A percentile compares a stretch with the other conserved stretches of the same genome.
Conservation (phyloP, 2,888 invertebrate genomes). For the Perithous albicinctus region DNA sequence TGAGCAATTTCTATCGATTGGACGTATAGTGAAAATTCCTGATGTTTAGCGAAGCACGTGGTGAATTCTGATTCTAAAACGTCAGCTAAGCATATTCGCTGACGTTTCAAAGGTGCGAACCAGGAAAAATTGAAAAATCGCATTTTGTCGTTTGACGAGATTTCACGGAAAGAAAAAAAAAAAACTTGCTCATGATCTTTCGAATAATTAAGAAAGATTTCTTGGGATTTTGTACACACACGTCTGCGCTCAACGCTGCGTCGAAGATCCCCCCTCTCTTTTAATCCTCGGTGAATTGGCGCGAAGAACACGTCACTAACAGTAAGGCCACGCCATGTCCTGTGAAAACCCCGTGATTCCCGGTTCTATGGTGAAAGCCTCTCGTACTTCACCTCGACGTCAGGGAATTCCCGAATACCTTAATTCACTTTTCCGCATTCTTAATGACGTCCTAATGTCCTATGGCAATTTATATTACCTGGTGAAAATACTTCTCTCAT, state of each 20-base stretch:
- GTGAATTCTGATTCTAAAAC: not conserved
- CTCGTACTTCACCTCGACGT: not conserved
- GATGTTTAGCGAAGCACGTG: not conserved
- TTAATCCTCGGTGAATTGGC: not conserved
- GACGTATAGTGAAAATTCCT: conserved; percentile 4
- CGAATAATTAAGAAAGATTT: not conserved
- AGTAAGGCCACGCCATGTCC: not conserved
- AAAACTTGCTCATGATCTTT: not conserved
- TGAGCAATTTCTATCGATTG: too few species aligned
- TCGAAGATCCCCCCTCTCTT: not conserved
- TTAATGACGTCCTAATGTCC: not conserved
- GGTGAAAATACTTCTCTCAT: not conserved
- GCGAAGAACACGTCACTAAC: not conserved
- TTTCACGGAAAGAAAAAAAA: conserved; percentile 4
- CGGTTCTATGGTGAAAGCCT: not conserved
- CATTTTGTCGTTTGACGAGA: not conserved
- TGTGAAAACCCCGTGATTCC: conserved; percentile 23
- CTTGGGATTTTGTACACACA: not conserved
- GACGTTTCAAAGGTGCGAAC: not conserved
- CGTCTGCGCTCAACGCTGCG: not conserved
- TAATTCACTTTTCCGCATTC: not conserved
- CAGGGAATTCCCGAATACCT: conserved; percentile 14
- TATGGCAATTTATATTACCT: not conserved
- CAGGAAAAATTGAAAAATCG: conserved; percentile 12
- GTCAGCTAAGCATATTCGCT: not conserved